These are phyloP conservation scores for Garrulus glandarius DNA, from an alignment of 2,797 vertebrate species.

Conservation along the genomic window DNA sequence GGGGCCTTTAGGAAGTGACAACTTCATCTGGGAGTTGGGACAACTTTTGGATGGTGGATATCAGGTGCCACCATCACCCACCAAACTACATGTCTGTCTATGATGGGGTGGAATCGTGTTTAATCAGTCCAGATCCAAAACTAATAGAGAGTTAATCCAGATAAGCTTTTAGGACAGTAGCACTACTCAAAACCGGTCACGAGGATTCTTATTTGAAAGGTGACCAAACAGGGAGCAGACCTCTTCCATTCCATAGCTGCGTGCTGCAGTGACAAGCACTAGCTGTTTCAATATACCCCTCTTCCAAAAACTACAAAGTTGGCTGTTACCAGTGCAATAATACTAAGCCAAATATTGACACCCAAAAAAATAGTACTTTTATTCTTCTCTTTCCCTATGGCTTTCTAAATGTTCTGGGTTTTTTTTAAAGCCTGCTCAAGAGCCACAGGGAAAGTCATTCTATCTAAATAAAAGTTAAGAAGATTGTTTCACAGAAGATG, in stretches of 20 bases:
- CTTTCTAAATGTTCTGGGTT: background rate
- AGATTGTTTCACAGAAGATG: background rate
- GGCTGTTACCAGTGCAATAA: background rate
- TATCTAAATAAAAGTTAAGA: background rate
- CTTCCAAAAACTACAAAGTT: conserved; percentile 9
- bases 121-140: background rate
- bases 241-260: background rate
- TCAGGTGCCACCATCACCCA: background rate
- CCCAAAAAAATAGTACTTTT: background rate
- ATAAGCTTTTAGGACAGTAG: conserved; percentile 9
- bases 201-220: background rate
- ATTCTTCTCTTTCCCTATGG: background rate
- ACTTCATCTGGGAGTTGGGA: background rate
- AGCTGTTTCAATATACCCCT: background rate
- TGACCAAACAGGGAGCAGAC: background rate
- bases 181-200: background rate
- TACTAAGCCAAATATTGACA: background rate
- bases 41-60: background rate
- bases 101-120: background rate
- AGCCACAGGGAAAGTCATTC: background rate
- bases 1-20: background rate
- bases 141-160: background rate
- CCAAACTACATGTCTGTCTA: background rate
- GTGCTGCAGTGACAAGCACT: background rate
- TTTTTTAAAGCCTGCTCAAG: background rate